Conservation (phyloP, 2,888 invertebrate species). For the Clanis bilineata region DNA sequence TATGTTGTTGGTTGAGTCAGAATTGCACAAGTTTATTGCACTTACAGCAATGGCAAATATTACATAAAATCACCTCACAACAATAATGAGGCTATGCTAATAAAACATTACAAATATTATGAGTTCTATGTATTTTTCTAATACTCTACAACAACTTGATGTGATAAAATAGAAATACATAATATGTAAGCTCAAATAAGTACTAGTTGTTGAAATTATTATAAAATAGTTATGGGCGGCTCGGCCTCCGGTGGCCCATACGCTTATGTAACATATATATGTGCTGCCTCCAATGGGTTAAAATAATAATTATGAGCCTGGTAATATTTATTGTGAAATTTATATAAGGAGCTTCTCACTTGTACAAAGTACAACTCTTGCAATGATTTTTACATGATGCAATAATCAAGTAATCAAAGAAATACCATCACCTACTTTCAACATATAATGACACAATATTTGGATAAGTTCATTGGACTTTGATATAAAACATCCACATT, state of each 20-base stretch:
- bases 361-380: background rate
- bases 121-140: background rate
- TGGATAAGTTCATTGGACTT: background rate
- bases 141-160: too few relatives aligned
- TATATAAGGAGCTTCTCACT: too few relatives aligned
- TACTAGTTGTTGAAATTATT: too few relatives aligned
- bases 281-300: too few relatives aligned
- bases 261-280: too few relatives aligned
- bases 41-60: constrained; percentile 1
- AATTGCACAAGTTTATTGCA: constrained; percentile 9
- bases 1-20: background rate
- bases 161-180: too few relatives aligned
- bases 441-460: background rate
- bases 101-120: background rate
- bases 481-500: background rate
- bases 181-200: too few relatives aligned
- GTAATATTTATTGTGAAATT: too few relatives aligned
- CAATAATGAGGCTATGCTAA: background rate
- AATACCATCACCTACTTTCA: background rate
- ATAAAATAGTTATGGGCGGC: too few relatives aligned
- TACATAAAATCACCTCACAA: background rate
- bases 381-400: background rate
- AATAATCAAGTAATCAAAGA: background rate
- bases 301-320: too few relatives aligned
- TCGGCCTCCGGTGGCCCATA: too few relatives aligned